A percentile compares a stretch with the other conserved stretches of the same genome.
Evolutionary conservation across 92 coral and sea anemone genomes (phyloP).

Genomic region (Phymanthus crucifer): DNA sequence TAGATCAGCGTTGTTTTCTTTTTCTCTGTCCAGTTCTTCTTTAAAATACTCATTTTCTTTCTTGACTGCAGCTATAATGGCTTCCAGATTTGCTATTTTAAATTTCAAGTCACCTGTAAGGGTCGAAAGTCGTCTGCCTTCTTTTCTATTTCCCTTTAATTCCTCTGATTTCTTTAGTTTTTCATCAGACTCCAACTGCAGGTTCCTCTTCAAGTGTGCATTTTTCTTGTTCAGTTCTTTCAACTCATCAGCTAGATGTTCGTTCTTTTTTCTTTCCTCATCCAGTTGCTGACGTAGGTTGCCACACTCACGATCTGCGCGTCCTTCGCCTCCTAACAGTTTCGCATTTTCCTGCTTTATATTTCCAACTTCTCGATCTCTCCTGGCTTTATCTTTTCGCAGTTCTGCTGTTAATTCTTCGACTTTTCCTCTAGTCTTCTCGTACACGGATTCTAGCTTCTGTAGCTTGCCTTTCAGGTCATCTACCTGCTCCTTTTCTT

Average conservation of each 20-base stretch:
- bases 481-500: slow-evolving; percentile 35
- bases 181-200: slow-evolving; percentile 33
- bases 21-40: slow-evolving; percentile 47
- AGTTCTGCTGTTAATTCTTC: slow-evolving; percentile 50
- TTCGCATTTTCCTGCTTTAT: slow-evolving; percentile 37
- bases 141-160: slow-evolving; percentile 31
- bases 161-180: slow-evolving; percentile 24
- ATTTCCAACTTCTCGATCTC: slow-evolving; percentile 36
- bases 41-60: slow-evolving; percentile 55
- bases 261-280: slow-evolving; percentile 41
- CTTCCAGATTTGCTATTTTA: slow-evolving; percentile 43
- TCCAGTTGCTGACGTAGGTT: slow-evolving; percentile 29
- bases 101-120: slow-evolving; percentile 32
- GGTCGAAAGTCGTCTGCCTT: slow-evolving; percentile 39
- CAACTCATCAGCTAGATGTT: slow-evolving; percentile 51
- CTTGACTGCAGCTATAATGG: slow-evolving; percentile 35
- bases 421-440: slow-evolving; percentile 47
- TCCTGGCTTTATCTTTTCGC: slow-evolving; percentile 34
- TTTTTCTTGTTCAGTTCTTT: slow-evolving; percentile 57
- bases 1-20: slow-evolving; percentile 43
- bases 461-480: slow-evolving; percentile 30
- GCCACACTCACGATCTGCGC: slow-evolving; percentile 20
- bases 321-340: slow-evolving; percentile 26
- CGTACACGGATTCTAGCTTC: slow-evolving; percentile 18
- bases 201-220: slow-evolving; percentile 41